Evolutionary conservation across 2,797 vertebrate species (phyloP), one percentile per base, ranked within the genome.

Genomic region (Babyrousa celebensis): DNA sequence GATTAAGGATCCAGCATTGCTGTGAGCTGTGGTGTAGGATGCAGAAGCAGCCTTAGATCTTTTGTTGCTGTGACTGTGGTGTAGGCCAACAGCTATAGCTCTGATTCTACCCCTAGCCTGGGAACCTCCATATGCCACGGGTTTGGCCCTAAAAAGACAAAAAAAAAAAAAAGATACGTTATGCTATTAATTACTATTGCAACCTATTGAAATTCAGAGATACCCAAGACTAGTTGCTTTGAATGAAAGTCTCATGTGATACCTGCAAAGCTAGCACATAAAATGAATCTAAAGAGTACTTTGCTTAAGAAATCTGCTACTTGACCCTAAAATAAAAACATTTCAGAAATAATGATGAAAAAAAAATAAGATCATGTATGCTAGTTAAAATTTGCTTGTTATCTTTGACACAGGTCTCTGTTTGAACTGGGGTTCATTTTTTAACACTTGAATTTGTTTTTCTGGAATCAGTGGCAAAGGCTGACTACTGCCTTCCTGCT

Each of bases 391-490:
- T 85, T 75, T 80, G 32, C 71, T 36, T 32, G 62, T 82, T n/a
- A 63, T 68, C 67, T 92, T 91, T 82, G 43, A 88, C 93, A 88
- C 23, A 36, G 48, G 17, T 27, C 65, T 65, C 40, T 17, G 32
- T 85, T 75, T 85, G 62, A 70, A 87, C 52, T 74, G 56, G 29
- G 43, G n/a, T 15, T 88, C 40, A 25, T 29, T 63, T 91, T 29
- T 56, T 32, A 70, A 87, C 16, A 10, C 52, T 84, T 56, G 58
- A 62, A 68, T 87, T 95, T 91, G 78, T 89, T 96, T 96, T 97
- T 94, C 80, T 85, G 95, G 91, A 95, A 70, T 94, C 83, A 52
- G 83, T 80, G 75, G 83, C 80, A 78, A 95, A 93, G 93, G 91
- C 67, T 96, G 91, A 95, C 27, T 43, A 32, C 29, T 0, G 16